Percentiles rank a stretch among this genome's conserved stretches.
Conservation (phyloP, 2,113 vertebrate genomes). For the Austrofundulus limnaeus region DNA sequence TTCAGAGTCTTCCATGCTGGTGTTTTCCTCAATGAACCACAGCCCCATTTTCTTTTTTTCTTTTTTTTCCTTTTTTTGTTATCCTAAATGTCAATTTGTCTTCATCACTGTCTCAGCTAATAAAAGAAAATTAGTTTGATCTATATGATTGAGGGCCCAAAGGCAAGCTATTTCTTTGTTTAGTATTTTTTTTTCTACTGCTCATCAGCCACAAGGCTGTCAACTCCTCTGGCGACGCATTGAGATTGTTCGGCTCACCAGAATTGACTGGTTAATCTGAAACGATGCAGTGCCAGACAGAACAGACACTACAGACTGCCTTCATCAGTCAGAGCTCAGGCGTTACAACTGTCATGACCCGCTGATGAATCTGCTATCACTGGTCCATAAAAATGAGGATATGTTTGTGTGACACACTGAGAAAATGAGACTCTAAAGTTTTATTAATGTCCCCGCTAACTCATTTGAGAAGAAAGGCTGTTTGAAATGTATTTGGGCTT, state of each 20-base stretch:
- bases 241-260: conserved; percentile 65
- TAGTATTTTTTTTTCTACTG: conserved; percentile 5
- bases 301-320: conserved; percentile 47
- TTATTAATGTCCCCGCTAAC: conserved; percentile 55
- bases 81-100: conserved; percentile 31
- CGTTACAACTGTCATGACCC: conserved; percentile 38
- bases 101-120: conserved; percentile 48
- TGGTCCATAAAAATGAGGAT: conserved; percentile 41
- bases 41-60: no score
- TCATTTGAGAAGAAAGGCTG: conserved; percentile 35
- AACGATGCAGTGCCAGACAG: conserved; percentile 49
- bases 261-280: conserved; percentile 70
- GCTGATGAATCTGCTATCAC: conserved; percentile 66
- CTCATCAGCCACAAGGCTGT: conserved; percentile 56
- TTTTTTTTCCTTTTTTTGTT: conserved; percentile 10
- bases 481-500: conserved; percentile 16
- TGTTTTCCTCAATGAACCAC: conserved; percentile 42
- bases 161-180: conserved; percentile 25
- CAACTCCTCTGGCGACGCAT: conserved; percentile 52
- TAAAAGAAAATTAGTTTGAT: conserved; percentile 48
- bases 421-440: conserved; percentile 18
- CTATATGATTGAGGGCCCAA: conserved; percentile 48
- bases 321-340: conserved; percentile 64
- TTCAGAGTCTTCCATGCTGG: conserved; percentile 3
- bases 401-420: conserved; percentile 11